Conservation (phyloP, 92 coral and sea anemone genomes). For the Heliopora coerulea region DNA sequence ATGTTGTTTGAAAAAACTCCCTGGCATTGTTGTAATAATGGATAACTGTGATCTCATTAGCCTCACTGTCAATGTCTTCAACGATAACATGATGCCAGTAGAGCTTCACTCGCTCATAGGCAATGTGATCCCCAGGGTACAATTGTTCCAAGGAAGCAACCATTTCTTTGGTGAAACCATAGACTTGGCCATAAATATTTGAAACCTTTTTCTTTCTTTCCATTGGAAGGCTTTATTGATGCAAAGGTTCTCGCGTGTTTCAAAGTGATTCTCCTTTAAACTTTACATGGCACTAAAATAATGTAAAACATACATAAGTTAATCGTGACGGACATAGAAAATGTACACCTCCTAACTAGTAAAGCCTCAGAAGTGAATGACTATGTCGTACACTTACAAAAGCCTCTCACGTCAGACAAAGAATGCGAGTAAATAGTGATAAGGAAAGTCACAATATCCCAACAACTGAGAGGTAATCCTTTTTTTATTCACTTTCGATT, state of each 20-base stretch:
- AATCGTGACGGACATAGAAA: no score
- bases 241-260: not conserved
- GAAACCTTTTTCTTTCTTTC: conserved; percentile 4
- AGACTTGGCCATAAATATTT: conserved; percentile 36
- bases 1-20: not conserved
- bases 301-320: no score
- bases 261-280: not conserved
- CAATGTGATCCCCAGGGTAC: conserved; percentile 63
- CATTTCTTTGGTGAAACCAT: conserved; percentile 21
- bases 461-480: no score
- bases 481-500: no score
- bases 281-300: no score
- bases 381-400: no score
- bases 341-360: no score
- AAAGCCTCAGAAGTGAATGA: no score
- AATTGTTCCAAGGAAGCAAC: conserved; percentile 43
- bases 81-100: conserved; percentile 72
- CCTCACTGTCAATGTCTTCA: conserved; percentile 43
- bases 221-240: not conserved
- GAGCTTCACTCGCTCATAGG: conserved; percentile 50
- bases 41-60: conserved; percentile 47
- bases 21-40: conserved; percentile 39
- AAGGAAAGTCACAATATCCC: no score
- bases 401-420: no score
- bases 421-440: no score